Percentiles rank a stretch among this genome's conserved stretches.
Evolutionary conservation across 2,888 invertebrate genomes (phyloP).

Genomic region (Automeris io): DNA sequence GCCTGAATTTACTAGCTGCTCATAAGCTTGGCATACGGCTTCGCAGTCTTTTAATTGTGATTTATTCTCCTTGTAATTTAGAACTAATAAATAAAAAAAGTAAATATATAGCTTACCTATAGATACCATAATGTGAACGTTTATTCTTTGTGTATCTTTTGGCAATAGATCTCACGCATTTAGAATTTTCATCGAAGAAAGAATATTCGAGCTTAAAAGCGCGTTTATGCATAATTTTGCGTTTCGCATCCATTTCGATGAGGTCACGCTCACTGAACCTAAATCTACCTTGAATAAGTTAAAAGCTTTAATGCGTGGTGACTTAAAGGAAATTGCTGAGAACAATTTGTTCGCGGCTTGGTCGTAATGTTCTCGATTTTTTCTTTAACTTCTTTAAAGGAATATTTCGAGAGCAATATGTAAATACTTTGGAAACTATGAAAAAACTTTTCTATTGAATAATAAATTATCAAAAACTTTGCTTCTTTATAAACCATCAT

Average conservation of each 20-base stretch:
- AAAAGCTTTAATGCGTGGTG: conserved; percentile 11
- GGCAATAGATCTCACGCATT: no score
- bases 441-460: no score
- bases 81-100: no score
- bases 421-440: background rate
- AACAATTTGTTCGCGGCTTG: background rate
- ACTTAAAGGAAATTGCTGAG: conserved; percentile 5
- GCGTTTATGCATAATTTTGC: conserved; percentile 12
- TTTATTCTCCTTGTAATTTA: no score
- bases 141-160: no score
- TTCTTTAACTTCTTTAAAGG: background rate
- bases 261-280: conserved; percentile 19
- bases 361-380: background rate
- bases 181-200: background rate
- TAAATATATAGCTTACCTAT: no score
- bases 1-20: no score
- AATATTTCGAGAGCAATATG: background rate
- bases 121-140: no score
- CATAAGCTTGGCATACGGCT: no score
- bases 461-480: no score
- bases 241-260: conserved; percentile 13
- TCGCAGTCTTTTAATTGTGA: no score
- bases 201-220: conserved; percentile 2
- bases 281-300: conserved; percentile 18
- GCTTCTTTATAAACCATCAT: no score